Conservation (phyloP, 2,888 invertebrate species). For the Callyntrura sp. region DNA sequence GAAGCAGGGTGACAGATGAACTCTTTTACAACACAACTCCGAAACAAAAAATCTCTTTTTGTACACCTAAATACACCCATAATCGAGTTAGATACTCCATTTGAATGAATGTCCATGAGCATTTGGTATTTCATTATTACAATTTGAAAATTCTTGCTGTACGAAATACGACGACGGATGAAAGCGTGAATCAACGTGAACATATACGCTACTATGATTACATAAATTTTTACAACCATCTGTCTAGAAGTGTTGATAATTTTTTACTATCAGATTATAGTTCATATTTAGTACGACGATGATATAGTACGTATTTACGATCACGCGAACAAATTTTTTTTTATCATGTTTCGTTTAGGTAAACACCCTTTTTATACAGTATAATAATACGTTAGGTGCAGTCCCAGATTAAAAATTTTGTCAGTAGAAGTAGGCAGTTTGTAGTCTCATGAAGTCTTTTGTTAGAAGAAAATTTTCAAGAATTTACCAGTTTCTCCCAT, state of each 20-base stretch:
- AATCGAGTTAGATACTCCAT: too few species aligned
- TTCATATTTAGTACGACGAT: background rate
- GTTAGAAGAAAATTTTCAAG: background rate
- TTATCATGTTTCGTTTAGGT: conserved; percentile 1
- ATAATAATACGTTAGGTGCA: background rate
- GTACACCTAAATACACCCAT: too few species aligned
- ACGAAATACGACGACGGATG: too few species aligned
- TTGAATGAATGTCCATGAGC: too few species aligned
- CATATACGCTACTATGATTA: too few species aligned
- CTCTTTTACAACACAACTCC: conserved; percentile 40
- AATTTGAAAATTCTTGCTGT: too few species aligned
- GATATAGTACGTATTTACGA: conserved; percentile 43
- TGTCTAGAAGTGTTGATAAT: too few species aligned
- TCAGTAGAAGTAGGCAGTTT: background rate
- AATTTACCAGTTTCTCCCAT: conserved; percentile 22
- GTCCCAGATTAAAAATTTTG: background rate
- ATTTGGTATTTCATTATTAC: too few species aligned
- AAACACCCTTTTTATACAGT: conserved; percentile 7
- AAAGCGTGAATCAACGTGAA: too few species aligned
- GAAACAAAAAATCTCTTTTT: too few species aligned
- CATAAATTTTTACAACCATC: too few species aligned
- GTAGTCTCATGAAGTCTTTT: background rate
- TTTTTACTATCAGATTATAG: too few species aligned
- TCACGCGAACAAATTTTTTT: conserved; percentile 59
- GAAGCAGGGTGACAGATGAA: conserved; percentile 65